Evolutionary conservation across 2,113 vertebrate species (phyloP).

Genomic region (Dromaius novaehollandiae): DNA sequence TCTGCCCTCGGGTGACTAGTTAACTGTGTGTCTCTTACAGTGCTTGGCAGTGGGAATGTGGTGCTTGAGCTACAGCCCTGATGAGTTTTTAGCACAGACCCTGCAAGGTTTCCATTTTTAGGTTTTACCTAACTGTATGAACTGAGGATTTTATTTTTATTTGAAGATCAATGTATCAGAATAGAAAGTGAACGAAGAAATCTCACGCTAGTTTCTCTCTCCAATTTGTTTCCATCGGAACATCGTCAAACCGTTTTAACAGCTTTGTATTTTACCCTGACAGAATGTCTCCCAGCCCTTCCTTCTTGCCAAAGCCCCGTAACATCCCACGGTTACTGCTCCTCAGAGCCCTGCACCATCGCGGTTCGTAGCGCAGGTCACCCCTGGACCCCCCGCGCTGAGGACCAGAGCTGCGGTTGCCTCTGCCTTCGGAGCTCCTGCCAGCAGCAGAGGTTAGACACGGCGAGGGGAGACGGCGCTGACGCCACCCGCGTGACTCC

Average conservation of each 20-base stretch:
- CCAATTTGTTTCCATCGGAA: neutral
- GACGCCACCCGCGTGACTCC: neutral
- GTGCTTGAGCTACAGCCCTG: neutral
- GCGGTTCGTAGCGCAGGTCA: neutral
- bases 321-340: neutral
- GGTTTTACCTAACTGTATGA: neutral
- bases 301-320: neutral
- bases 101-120: neutral
- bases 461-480: neutral
- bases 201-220: neutral
- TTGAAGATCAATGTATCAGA: neutral
- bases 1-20: neutral
- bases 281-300: neutral
- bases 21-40: no score
- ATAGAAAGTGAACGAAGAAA: neutral
- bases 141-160: neutral
- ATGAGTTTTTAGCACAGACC: neutral
- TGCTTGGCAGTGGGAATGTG: neutral
- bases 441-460: neutral
- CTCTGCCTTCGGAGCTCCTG: neutral
- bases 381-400: accelerated
- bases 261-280: neutral
- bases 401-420: neutral
- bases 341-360: neutral
- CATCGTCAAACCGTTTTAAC: neutral